Evolutionary conservation across 2,797 vertebrate species (phyloP).

Genomic region (Trachurus trachurus): DNA sequence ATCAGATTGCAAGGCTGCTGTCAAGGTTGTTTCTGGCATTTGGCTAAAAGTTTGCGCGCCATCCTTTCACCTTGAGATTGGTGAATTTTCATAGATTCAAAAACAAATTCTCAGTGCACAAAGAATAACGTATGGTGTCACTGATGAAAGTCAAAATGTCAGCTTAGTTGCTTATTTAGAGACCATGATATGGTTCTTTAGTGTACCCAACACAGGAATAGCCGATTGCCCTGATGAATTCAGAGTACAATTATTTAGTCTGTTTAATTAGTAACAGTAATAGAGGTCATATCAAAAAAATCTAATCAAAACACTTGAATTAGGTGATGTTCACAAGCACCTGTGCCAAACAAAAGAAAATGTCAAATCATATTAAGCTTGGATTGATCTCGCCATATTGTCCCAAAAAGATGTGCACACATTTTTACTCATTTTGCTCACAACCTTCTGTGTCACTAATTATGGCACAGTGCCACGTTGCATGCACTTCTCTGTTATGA

Average conservation of each 20-base stretch:
- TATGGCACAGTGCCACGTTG: slow-evolving; percentile 8
- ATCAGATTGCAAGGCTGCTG: slow-evolving; percentile 96
- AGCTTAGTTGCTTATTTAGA: slow-evolving; percentile 8
- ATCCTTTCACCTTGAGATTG: slow-evolving; percentile 77
- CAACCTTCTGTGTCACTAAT: slow-evolving; percentile 9
- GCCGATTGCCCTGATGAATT: slow-evolving; percentile 44
- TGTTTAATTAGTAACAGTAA: not conserved
- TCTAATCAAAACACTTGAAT: not conserved
- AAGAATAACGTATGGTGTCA: not conserved
- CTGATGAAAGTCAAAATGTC: not conserved
- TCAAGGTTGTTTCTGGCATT: slow-evolving; percentile 99
- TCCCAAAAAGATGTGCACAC: not conserved
- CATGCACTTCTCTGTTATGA: slow-evolving; percentile 13
- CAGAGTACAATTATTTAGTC: not conserved
- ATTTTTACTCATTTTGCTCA: slow-evolving; percentile 11
- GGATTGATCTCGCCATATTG: not conserved
- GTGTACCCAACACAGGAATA: slow-evolving; percentile 38
- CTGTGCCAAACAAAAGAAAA: not conserved
- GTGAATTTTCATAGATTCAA: slow-evolving; percentile 22
- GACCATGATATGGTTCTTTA: slow-evolving; percentile 8
- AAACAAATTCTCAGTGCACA: slow-evolving; percentile 4
- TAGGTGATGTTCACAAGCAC: not conserved
- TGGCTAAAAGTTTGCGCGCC: slow-evolving; percentile 94
- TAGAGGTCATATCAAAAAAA: not conserved
- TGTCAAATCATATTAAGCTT: not conserved